These are phyloP conservation scores for Sterrhoptilus dennistouni DNA, from an alignment of 2,113 vertebrate genomes.

Conservation along the genomic window DNA sequence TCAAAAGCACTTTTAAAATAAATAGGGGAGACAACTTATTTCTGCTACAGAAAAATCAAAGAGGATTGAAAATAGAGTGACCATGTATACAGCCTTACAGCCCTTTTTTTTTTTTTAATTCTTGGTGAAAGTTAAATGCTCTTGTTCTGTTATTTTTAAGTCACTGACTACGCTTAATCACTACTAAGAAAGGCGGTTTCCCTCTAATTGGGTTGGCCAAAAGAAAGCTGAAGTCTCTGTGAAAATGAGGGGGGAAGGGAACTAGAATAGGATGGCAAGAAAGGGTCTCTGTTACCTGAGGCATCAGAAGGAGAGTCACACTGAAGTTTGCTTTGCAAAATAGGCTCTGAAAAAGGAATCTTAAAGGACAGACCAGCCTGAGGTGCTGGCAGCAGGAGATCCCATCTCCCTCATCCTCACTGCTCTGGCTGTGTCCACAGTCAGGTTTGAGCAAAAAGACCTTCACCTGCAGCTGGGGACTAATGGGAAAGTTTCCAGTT, in stretches of 20 bases:
- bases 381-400: neutral
- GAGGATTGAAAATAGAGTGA: neutral
- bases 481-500: neutral
- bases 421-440: fast-evolving
- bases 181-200: neutral
- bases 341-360: neutral
- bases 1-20: slow-evolving; percentile 4
- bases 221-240: neutral
- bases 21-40: neutral
- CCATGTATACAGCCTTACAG: neutral
- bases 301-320: neutral
- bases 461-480: neutral
- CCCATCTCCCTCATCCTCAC: neutral
- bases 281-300: neutral
- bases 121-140: neutral
- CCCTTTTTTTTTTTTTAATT: neutral
- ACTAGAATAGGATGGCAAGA: neutral
- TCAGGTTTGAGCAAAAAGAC: neutral
- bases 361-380: neutral
- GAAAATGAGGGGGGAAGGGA: neutral
- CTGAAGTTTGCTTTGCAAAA: neutral
- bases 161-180: neutral
- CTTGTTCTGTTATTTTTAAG: neutral
- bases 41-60: neutral
- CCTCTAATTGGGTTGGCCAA: neutral